Evolutionary conservation across 2,113 vertebrate genomes (phyloP).

Genomic region (Reinhardtius hippoglossoides): DNA sequence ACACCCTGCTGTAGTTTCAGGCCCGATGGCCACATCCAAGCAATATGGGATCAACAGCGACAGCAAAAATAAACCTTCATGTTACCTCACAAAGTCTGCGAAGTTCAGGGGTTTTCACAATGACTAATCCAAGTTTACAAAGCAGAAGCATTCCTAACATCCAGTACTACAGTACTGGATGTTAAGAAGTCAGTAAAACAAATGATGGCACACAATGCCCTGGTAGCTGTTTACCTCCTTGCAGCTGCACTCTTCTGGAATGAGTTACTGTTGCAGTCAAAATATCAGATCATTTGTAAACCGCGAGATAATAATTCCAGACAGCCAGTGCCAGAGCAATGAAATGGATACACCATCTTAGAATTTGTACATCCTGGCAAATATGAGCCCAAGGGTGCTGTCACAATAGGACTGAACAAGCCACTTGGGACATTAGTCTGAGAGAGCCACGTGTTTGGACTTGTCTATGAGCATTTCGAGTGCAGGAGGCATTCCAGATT

Average conservation of each 20-base stretch:
- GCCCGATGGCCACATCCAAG: constrained; percentile 47
- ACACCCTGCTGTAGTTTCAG: constrained; percentile 22
- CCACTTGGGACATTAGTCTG: constrained; percentile 49
- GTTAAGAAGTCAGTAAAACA: constrained; percentile 40
- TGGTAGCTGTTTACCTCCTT: constrained; percentile 5
- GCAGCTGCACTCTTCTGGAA: constrained; percentile 16
- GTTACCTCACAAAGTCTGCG: constrained; percentile 40
- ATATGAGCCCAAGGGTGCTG: constrained; percentile 59
- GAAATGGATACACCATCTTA: constrained; percentile 60
- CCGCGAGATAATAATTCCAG: constrained; percentile 47
- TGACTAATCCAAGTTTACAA: constrained; percentile 58
- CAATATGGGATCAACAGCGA: constrained; percentile 23
- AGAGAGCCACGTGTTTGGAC: constrained; percentile 58
- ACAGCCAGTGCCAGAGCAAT: constrained; percentile 36
- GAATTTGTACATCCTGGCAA: constrained; percentile 47
- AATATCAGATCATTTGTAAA: constrained; percentile 64
- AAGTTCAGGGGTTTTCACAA: constrained; percentile 55
- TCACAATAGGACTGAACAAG: constrained; percentile 70
- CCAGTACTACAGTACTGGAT: background rate
- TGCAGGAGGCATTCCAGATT: constrained; percentile 54
- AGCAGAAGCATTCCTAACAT: constrained; percentile 38
- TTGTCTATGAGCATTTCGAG: constrained; percentile 48
- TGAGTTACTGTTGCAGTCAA: constrained; percentile 52
- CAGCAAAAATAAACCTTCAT: constrained; percentile 44
- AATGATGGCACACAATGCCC: background rate